Conservation (phyloP, 2,113 vertebrate species). For the Brachypodius melanocephalos region DNA sequence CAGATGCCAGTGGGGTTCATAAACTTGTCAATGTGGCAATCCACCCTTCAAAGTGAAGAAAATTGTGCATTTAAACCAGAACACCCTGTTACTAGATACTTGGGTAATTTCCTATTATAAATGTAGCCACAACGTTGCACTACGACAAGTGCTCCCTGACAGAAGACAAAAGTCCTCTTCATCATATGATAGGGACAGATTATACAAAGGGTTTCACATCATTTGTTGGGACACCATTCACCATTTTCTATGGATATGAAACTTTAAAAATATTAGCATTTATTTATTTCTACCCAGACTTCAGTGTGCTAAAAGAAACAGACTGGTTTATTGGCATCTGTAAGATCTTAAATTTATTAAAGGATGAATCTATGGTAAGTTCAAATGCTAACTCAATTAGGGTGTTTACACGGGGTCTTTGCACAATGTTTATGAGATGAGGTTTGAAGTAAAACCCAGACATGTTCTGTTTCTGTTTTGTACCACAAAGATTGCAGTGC, state of each 20-base stretch:
- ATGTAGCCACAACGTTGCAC: not conserved
- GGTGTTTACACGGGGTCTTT: constrained; percentile 11
- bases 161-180: not conserved
- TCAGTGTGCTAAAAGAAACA: not conserved
- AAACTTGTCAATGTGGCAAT: not conserved
- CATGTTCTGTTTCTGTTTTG: constrained; percentile 52
- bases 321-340: not conserved
- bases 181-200: not conserved
- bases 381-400: constrained; percentile 14
- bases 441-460: constrained; percentile 42
- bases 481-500: not conserved
- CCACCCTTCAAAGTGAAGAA: not conserved
- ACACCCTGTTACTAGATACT: not conserved
- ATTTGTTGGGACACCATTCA: not conserved
- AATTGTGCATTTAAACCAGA: not conserved
- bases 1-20: not conserved
- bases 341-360: constrained; percentile 23
- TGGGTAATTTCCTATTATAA: not conserved
- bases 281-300: not conserved
- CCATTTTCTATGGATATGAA: not conserved
- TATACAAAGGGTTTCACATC: not conserved
- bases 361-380: not conserved
- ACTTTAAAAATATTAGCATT: not conserved
- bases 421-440: constrained; percentile 25
- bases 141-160: not conserved